A percentile compares a stretch with the other conserved stretches of the same genome.
Evolutionary conservation across 2,113 vertebrate genomes (phyloP).

Genomic region (rabbit (Oryctolagus cuniculus)): mOryCun1.1 NC_091451.1:44208501-44209000

Average conservation of each 20-base stretch:
- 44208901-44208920: background rate
- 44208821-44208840: background rate
- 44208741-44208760: background rate
- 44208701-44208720: background rate
- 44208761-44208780: background rate
- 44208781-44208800: background rate
- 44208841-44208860: background rate
- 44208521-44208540: background rate
- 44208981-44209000: rapidly evolving
- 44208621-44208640: no score
- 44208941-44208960: background rate
- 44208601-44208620: background rate
- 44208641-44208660: background rate
- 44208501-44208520: background rate
- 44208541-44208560: background rate
- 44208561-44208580: background rate
- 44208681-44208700: background rate
- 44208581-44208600: background rate
- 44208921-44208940: background rate
- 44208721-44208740: no score
- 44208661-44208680: background rate
- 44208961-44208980: background rate
- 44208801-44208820: background rate
- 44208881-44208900: background rate
- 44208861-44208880: background rate